Percentiles rank a stretch among this genome's conserved stretches.
phyloP scores from a whole-genome alignment of 1,140 invertebrate genomes.

The Pissodes strobi region DNA sequence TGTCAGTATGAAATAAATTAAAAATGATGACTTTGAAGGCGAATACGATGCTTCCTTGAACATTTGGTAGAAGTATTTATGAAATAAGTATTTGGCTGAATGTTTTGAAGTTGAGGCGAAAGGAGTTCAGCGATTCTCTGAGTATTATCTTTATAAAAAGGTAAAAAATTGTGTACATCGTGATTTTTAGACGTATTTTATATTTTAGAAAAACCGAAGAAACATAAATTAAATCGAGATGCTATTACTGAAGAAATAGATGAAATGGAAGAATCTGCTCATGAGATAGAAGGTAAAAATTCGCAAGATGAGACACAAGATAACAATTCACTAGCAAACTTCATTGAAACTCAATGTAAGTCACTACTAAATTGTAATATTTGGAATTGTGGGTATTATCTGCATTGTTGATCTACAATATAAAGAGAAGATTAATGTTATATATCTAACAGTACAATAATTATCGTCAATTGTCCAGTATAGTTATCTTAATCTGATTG shows the following conservation, averaged over 20 bases:
- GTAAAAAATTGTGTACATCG: no score
- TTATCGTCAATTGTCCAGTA: no score
- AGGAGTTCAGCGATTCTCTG: slow-evolving; percentile 19
- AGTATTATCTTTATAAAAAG: not conserved
- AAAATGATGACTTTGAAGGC: slow-evolving; percentile 46
- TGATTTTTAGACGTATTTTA: not conserved
- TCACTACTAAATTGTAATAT: no score
- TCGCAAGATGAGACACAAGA: no score
- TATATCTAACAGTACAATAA: no score
- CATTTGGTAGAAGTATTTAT: slow-evolving; percentile 1
- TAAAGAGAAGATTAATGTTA: no score
- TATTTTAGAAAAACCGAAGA: slow-evolving; percentile 16
- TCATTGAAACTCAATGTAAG: no score
- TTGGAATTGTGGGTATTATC: no score
- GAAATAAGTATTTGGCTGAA: slow-evolving; percentile 2
- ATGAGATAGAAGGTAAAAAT: not conserved
- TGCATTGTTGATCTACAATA: no score
- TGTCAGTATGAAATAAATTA: no score
- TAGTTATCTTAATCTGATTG: no score
- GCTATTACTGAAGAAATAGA: not conserved
- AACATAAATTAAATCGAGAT: not conserved
- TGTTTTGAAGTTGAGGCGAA: slow-evolving; percentile 40
- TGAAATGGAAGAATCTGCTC: not conserved
- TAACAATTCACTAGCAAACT: no score
- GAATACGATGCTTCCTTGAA: slow-evolving; percentile 42